phyloP scores from a whole-genome alignment of 2,888 invertebrate genomes.

The Julus scandinavius region DNA sequence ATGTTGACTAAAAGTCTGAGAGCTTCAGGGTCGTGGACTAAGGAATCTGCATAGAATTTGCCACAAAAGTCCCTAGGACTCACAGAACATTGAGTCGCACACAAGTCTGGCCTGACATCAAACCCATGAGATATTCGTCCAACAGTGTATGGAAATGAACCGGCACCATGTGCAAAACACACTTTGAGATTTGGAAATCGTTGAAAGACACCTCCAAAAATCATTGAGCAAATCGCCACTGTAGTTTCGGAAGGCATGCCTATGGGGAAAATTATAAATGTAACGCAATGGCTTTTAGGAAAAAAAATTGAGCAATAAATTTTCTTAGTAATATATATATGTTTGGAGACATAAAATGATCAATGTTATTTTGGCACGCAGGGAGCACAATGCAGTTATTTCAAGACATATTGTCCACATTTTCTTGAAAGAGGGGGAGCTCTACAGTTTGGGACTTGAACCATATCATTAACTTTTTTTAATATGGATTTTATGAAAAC shows the following conservation, averaged over 20 bases:
- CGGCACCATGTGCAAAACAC: slow-evolving; percentile 71
- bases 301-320: background rate
- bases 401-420: too few species aligned
- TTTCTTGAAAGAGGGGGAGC: too few species aligned
- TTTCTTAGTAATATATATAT: too few species aligned
- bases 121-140: slow-evolving; percentile 69
- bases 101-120: slow-evolving; percentile 69
- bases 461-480: too few species aligned
- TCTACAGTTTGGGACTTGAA: too few species aligned
- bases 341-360: too few species aligned
- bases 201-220: slow-evolving; percentile 70
- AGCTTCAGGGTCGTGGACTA: slow-evolving; percentile 69
- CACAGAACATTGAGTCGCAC: slow-evolving; percentile 67
- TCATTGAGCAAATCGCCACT: slow-evolving; percentile 68
- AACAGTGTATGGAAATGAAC: slow-evolving; percentile 70
- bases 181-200: slow-evolving; percentile 65
- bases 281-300: background rate
- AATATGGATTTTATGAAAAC: too few species aligned
- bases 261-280: slow-evolving; percentile 58
- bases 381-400: too few species aligned
- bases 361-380: too few species aligned
- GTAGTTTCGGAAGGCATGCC: slow-evolving; percentile 72
- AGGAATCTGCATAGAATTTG: slow-evolving; percentile 68
- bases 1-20: slow-evolving; percentile 67
- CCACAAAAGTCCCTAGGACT: slow-evolving; percentile 67